phyloP scores from a whole-genome alignment of 2,888 invertebrate genomes.

The Cancer borealis region DNA sequence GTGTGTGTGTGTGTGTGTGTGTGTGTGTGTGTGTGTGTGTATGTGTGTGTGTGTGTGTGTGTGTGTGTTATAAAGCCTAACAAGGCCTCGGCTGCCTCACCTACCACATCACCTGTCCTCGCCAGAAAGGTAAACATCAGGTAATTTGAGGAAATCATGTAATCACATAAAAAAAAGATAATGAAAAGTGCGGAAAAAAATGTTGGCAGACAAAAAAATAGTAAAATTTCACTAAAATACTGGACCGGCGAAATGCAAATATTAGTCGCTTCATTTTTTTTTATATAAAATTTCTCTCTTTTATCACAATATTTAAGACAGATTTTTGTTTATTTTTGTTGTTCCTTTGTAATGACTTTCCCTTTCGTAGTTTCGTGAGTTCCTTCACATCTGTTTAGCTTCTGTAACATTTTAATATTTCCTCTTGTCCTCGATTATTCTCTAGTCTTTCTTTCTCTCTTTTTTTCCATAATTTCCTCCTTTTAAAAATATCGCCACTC shows the following conservation, averaged over 20 bases:
- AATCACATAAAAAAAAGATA: background rate
- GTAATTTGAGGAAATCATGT: background rate
- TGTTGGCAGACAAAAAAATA: background rate
- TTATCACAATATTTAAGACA: background rate
- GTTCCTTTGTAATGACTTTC: background rate
- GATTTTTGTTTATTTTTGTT: background rate
- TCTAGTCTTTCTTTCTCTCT: background rate
- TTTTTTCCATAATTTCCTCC: too few relatives aligned
- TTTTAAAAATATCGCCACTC: background rate
- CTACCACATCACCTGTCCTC: background rate
- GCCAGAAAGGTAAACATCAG: background rate
- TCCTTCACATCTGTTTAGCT: too few relatives aligned
- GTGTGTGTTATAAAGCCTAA: background rate
- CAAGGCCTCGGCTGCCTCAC: background rate
- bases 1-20: constrained; percentile 3
- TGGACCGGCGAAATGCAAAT: background rate
- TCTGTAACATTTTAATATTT: background rate
- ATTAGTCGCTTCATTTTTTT: background rate
- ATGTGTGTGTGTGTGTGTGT: background rate
- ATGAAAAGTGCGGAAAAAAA: background rate
- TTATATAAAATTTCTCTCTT: background rate
- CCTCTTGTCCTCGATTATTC: background rate
- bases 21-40: constrained; percentile 10
- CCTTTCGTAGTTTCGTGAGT: background rate
- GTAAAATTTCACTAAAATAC: background rate